A percentile compares a stretch with the other conserved stretches of the same genome.
phyloP scores from a whole-genome alignment of 2,888 invertebrate species.

The Tupiocoris notatus region DNA sequence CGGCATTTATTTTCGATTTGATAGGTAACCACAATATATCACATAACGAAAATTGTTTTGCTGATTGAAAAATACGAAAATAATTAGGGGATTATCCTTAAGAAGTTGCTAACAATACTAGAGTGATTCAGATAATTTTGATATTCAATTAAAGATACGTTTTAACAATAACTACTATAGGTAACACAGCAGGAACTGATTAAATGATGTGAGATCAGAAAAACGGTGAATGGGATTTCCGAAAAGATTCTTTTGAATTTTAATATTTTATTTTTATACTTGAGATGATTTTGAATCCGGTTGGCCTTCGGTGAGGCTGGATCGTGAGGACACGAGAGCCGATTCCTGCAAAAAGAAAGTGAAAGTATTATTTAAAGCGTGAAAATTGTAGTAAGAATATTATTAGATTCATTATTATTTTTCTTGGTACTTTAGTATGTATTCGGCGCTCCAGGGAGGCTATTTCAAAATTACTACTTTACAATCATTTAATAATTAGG shows the following conservation, averaged over 20 bases:
- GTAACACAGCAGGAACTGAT: slow-evolving; percentile 46
- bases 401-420: no score
- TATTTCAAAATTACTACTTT: no score
- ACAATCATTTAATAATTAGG: no score
- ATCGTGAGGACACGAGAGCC: slow-evolving; percentile 47
- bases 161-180: slow-evolving; percentile 37
- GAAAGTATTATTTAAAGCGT: no score
- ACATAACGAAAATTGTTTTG: slow-evolving; percentile 38
- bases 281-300: slow-evolving; percentile 49
- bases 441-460: no score
- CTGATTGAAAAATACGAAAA: slow-evolving; percentile 5
- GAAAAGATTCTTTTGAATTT: not conserved
- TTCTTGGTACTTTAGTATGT: no score
- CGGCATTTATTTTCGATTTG: slow-evolving; percentile 38
- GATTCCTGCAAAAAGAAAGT: slow-evolving; percentile 47
- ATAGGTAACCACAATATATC: slow-evolving; percentile 43
- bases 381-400: no score
- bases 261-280: slow-evolving; percentile 46
- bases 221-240: slow-evolving; percentile 37
- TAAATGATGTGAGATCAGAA: slow-evolving; percentile 45
- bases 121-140: slow-evolving; percentile 9
- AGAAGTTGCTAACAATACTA: slow-evolving; percentile 5
- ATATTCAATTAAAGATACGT: not conserved
- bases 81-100: not conserved
- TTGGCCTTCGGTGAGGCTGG: slow-evolving; percentile 47